Percentiles rank a stretch among this genome's conserved stretches.
These are phyloP conservation scores for Candidula unifasciata DNA, from an alignment of 2,888 invertebrate species.

Conservation along the genomic window DNA sequence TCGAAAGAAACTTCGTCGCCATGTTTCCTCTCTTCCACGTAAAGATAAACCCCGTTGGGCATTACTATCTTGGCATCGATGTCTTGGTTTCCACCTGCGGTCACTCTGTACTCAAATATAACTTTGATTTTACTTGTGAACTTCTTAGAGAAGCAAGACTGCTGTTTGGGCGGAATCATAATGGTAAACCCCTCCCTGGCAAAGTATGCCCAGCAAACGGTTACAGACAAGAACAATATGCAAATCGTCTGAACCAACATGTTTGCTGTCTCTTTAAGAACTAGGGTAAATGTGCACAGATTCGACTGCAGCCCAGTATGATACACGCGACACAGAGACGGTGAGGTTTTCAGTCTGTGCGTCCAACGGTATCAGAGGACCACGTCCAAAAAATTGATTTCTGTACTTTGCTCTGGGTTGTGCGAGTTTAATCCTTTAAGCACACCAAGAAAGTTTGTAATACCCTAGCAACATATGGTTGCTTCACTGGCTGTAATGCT, in stretches of 20 bases:
- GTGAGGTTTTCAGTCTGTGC: neutral
- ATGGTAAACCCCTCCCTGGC: constrained; percentile 31
- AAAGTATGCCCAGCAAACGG: constrained; percentile 11
- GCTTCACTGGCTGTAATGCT: neutral
- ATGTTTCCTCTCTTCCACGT: constrained; percentile 63
- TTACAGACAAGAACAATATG: neutral
- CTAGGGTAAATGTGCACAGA: neutral
- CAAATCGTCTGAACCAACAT: neutral
- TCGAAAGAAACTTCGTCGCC: constrained; percentile 67
- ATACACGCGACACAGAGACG: neutral
- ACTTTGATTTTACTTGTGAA: constrained; percentile 64
- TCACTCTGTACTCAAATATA: constrained; percentile 70
- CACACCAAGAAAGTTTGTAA: neutral
- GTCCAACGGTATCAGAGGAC: neutral
- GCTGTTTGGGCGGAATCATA: constrained; percentile 66
- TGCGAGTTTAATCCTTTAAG: neutral
- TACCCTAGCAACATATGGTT: neutral
- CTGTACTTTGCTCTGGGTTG: constrained; percentile 6
- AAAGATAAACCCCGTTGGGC: constrained; percentile 72
- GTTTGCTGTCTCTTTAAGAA: neutral
- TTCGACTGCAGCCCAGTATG: neutral
- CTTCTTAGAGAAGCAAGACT: constrained; percentile 70
- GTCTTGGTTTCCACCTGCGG: constrained; percentile 73
- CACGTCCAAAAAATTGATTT: neutral
- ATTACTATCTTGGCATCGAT: constrained; percentile 71